Conservation (phyloP, 1,140 invertebrate species). For the Solen grandis region DNA sequence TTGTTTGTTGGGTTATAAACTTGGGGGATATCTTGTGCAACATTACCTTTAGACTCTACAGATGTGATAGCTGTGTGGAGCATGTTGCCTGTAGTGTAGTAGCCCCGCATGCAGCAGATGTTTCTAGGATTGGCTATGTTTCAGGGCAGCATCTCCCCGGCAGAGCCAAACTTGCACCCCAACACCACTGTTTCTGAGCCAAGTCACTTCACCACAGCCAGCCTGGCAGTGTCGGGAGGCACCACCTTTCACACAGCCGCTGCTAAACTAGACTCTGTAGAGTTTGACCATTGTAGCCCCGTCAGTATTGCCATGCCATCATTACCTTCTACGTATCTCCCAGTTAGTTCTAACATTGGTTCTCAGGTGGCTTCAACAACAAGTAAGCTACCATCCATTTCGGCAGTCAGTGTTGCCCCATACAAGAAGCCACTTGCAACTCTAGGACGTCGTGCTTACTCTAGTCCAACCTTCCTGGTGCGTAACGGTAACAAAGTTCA, state of each 20-base stretch:
- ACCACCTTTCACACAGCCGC: not conserved
- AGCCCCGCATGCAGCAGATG: conserved; percentile 35
- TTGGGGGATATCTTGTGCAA: not conserved
- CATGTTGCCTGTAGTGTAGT: not conserved
- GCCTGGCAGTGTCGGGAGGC: not conserved
- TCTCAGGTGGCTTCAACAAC: not conserved
- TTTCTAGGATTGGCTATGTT: conserved; percentile 56
- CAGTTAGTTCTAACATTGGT: not conserved
- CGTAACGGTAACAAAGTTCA: conserved; percentile 74
- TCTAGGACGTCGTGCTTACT: conserved; percentile 64
- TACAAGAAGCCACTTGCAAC: conserved; percentile 66
- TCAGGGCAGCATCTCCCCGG: conserved; percentile 56
- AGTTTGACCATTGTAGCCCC: conserved; percentile 1
- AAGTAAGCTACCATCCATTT: conserved; percentile 4
- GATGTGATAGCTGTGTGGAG: not conserved
- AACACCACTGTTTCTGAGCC: conserved; percentile 42
- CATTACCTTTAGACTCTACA: not conserved
- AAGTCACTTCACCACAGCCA: not conserved
- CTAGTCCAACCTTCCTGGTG: conserved; percentile 68
- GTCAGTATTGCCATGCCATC: not conserved
- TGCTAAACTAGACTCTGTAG: not conserved
- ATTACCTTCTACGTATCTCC: no score
- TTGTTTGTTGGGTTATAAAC: not conserved
- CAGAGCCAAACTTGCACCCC: conserved; percentile 42
- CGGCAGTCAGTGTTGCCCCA: conserved; percentile 36